Evolutionary conservation across 1,140 invertebrate genomes (phyloP).

Genomic region (Dryas iulia): DNA sequence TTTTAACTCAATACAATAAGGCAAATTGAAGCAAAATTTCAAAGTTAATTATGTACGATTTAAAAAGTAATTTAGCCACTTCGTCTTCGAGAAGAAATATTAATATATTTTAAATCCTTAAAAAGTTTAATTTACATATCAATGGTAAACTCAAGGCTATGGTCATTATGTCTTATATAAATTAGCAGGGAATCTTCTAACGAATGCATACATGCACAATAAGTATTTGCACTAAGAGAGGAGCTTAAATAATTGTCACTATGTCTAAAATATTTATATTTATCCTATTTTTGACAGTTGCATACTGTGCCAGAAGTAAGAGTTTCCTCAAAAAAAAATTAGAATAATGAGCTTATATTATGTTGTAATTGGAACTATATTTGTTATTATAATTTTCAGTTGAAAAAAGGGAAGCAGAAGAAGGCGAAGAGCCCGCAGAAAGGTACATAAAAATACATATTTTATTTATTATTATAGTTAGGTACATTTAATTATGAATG

Average conservation of each 20-base stretch:
- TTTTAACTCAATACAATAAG: background rate
- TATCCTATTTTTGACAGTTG: conserved; percentile 9
- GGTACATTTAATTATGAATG: background rate
- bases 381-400: background rate
- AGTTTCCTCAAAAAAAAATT: background rate
- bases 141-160: conserved; percentile 18
- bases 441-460: background rate
- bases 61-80: background rate
- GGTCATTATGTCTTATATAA: conserved; percentile 7
- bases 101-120: background rate
- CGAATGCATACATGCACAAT: conserved; percentile 11
- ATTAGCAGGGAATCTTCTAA: conserved; percentile 10
- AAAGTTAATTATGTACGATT: background rate
- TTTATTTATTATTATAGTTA: too few species aligned
- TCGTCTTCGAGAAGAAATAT: background rate
- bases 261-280: conserved; percentile 11
- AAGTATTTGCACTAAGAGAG: background rate
- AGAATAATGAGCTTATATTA: background rate
- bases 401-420: conserved; percentile 7
- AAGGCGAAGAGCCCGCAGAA: background rate
- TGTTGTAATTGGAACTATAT: background rate
- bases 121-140: conserved; percentile 13
- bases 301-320: conserved; percentile 17
- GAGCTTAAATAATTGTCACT: background rate
- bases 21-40: background rate